Evolutionary conservation across 2,888 invertebrate species (phyloP).

Genomic region (Bedellia somnulentella): DNA sequence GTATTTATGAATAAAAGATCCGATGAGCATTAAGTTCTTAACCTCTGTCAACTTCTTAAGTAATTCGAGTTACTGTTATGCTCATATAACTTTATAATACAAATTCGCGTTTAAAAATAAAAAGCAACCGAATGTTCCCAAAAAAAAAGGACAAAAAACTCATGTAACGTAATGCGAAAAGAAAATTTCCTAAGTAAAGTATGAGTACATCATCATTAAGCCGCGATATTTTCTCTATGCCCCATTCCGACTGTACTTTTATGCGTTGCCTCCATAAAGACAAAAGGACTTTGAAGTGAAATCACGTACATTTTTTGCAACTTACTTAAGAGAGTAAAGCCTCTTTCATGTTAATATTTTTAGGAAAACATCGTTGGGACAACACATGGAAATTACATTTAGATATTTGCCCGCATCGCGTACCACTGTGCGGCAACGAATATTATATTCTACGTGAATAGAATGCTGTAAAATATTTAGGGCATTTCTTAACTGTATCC

Average conservation of each 20-base stretch:
- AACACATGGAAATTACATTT: slow-evolving; percentile 62
- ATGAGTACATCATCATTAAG: slow-evolving; percentile 59
- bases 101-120: no score
- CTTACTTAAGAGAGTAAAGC: slow-evolving; percentile 61
- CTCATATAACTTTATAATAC: no score
- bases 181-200: slow-evolving; percentile 49
- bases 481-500: slow-evolving; percentile 18
- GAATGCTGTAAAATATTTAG: slow-evolving; percentile 59
- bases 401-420: slow-evolving; percentile 57
- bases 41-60: no score
- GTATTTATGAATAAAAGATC: no score
- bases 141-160: slow-evolving; percentile 19
- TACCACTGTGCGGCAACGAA: slow-evolving; percentile 51
- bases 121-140: no score
- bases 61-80: no score
- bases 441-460: slow-evolving; percentile 60
- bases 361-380: slow-evolving; percentile 60
- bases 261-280: slow-evolving; percentile 57
- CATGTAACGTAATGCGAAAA: slow-evolving; percentile 39
- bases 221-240: slow-evolving; percentile 56
- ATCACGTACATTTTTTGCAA: slow-evolving; percentile 63
- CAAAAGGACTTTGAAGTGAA: slow-evolving; percentile 62
- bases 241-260: slow-evolving; percentile 56
- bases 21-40: no score
- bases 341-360: slow-evolving; percentile 61